These are phyloP conservation scores for human (Homo sapiens) DNA, from an alignment of 2,113 vertebrate species.

Conservation along the genomic window GRCh38 chr6:79530501-79531000, in stretches of 20 bases:
- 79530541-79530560: not conserved
- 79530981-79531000: not conserved
- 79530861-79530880: not conserved
- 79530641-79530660: not conserved
- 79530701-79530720: not conserved
- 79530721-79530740: not conserved
- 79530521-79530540: not conserved
- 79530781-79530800: not conserved
- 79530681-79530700: not conserved
- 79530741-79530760: not conserved
- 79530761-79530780: not conserved
- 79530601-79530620: not conserved
- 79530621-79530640: not conserved
- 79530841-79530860: not conserved
- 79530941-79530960: not conserved
- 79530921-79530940: not conserved
- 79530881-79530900: not conserved
- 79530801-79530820: not conserved
- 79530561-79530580: not conserved
- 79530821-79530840: not conserved
- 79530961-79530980: not conserved
- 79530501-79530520: too few species aligned
- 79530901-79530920: not conserved
- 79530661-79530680: slow-evolving; percentile 23
- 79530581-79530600: not conserved